Evolutionary conservation across 23 tunicate genomes (phyloP), one percentile per base, ranked within the genome.

Genomic region (Styela clava): DNA sequence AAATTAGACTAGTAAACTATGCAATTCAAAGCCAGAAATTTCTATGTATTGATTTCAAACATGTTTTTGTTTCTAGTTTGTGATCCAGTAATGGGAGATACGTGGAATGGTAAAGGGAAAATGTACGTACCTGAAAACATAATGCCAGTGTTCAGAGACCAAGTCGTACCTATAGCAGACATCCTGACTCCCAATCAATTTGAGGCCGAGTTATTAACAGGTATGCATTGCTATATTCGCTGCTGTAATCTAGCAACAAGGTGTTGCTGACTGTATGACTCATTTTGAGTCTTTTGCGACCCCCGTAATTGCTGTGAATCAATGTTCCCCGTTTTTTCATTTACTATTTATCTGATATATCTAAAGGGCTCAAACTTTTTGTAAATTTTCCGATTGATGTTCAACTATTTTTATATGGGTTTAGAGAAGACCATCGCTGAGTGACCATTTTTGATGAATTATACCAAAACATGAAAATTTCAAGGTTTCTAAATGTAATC

Each of bases 81-180:
- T 84, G 98, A 93, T 74, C 98, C 98, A 16, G 98, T 93, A 27
- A 93, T 93, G 98, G 98, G 98, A 1, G 98, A 93, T 62, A 81
- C 79, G 1, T 93, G 98, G 98, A 83, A 87, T 31, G 98, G 98
- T 5, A 73, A 88, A 29, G 98, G 98, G 1, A 84, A 85, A 52
- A 93, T 93, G 98, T 93, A 93, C 62, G 98, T 93, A 29, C 98
- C 98, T 1, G 93, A 93, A 63, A 91, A 93, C 2, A 79, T 93
- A 0, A 61, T 93, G n/a, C 98, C 98, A 16, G 78, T 93, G 28
- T 93, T 82, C 65, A 80, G 74, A 62, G 82, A 93, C 64, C 87
- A 93, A 81, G 98, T 93, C 25, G 61, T 88, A 1, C 98, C 98
- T 3, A 84, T 93, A 21, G 98, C 98, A 31, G 89, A 93, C 73